A percentile compares a stretch with the other conserved stretches of the same genome.
phyloP scores from a whole-genome alignment of 2,113 vertebrate species.

The Illadopsis cleaveri region DNA sequence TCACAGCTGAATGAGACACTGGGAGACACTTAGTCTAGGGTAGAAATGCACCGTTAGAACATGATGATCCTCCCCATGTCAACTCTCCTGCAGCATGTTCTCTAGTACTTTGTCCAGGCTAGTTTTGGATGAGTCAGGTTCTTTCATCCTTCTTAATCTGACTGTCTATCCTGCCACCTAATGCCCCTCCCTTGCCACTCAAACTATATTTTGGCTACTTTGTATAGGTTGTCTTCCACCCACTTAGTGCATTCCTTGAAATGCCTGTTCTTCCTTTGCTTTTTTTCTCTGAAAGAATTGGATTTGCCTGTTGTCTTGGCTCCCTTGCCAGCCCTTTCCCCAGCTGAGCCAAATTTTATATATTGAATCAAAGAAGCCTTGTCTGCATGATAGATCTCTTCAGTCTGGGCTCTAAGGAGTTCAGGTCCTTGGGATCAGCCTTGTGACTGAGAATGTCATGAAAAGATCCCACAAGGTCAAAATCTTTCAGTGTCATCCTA shows the following conservation, averaged over 20 bases:
- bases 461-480: neutral
- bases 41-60: neutral
- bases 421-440: neutral
- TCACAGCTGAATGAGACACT: neutral
- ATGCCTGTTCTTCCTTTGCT: neutral
- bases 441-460: neutral
- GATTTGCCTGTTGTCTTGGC: neutral
- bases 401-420: neutral
- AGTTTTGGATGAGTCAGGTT: conserved; percentile 37
- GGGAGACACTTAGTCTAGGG: neutral
- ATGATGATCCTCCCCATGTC: neutral
- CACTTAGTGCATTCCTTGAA: neutral
- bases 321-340: neutral
- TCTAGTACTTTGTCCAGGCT: conserved; percentile 1
- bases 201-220: conserved; percentile 10
- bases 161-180: neutral
- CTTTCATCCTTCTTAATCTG: conserved; percentile 4
- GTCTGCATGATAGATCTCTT: neutral
- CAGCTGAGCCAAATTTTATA: neutral
- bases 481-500: neutral
- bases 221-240: neutral
- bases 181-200: conserved; percentile 7
- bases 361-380: neutral
- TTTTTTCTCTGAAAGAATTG: neutral
- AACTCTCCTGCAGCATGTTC: neutral